Base-by-base conservation (phyloP, 1,140 invertebrate genomes). In the Acyrthosiphon pisum region DNA sequence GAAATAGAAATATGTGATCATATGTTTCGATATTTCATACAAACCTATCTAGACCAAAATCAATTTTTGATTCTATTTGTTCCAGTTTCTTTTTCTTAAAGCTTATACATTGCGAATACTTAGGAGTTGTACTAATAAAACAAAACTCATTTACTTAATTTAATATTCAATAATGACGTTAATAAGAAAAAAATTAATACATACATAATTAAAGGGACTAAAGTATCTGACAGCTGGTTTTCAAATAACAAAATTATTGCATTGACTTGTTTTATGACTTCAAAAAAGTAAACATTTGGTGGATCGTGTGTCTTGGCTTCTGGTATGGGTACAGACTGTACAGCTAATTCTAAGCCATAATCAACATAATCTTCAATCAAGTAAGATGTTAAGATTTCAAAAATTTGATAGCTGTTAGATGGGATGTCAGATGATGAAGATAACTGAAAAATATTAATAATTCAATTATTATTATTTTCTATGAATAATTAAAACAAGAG, bases 221-320 rank as follows among this genome's bases (percentile, higher is more conserved):
- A 96, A 94, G 97, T 97, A 94, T 99, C 98, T 94, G 97, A 97
- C 95, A 99, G 99, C 94, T 99, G 98, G 95, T 99, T 99, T 94
- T 99, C 99, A 95, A 99, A 96, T 93, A 99, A 96, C 95, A 99
- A 98, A n/a, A 99, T 97, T 93, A 99, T 98, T 86, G 98, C 98
- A 95, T 99, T 99, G n/a, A 98, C 97, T 95, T 99, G 98, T 94
- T 98, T 97, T 11, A 99, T 97, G 30, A 99, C 97, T 95, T 98
- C 98, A 95, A 99, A 99, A 95, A 99, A 99, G 95, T 99, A 97
- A 88, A 99, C 97, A 95, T 98, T 96, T 94, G 99, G 96, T 87
- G 97, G 96, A 41, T 96, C 96, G 94, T 97, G 97, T 93, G 95
- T 95, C 94, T 97, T 97, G 93, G 97, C 98, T 95, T 99, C 99